A percentile compares a stretch with the other conserved stretches of the same genome.
These are phyloP conservation scores for Cromileptes altivelis DNA, from an alignment of 2,113 vertebrate genomes.

Conservation along the genomic window DNA sequence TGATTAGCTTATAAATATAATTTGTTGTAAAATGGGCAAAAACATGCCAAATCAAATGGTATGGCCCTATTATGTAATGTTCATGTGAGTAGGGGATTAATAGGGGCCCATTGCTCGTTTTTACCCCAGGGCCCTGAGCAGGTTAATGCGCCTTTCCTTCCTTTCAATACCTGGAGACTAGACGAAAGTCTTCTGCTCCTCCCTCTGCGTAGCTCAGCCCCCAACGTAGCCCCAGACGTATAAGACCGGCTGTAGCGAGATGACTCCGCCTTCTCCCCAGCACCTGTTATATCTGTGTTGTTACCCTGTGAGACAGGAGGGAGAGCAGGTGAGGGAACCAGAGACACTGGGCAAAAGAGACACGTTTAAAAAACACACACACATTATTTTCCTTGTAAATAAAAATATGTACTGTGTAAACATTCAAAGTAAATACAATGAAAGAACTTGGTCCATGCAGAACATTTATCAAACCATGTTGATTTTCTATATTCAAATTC, in stretches of 20 bases:
- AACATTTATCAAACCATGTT: conserved; percentile 10
- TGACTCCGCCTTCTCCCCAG: conserved; percentile 79
- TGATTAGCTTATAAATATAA: background rate
- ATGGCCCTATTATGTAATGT: background rate
- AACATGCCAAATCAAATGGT: background rate
- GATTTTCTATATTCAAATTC: background rate
- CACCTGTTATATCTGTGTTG: conserved; percentile 78
- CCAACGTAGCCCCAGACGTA: conserved; percentile 84
- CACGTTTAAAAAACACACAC: background rate
- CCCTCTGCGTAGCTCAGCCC: conserved; percentile 84
- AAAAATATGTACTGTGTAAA: background rate
- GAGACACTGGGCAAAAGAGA: background rate
- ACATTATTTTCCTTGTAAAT: background rate
- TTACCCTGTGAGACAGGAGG: conserved; percentile 61
- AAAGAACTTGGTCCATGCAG: background rate
- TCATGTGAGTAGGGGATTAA: background rate
- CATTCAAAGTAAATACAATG: background rate
- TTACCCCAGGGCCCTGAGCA: background rate
- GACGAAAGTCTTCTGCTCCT: conserved; percentile 85
- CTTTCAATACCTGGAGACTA: conserved; percentile 82
- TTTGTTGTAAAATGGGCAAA: background rate
- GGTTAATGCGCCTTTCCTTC: background rate
- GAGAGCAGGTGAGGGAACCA: background rate
- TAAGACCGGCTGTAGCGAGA: conserved; percentile 85
- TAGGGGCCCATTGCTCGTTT: background rate